Evolutionary conservation across 2,797 vertebrate species (phyloP).

Genomic region (Pempheris klunzingeri): DNA sequence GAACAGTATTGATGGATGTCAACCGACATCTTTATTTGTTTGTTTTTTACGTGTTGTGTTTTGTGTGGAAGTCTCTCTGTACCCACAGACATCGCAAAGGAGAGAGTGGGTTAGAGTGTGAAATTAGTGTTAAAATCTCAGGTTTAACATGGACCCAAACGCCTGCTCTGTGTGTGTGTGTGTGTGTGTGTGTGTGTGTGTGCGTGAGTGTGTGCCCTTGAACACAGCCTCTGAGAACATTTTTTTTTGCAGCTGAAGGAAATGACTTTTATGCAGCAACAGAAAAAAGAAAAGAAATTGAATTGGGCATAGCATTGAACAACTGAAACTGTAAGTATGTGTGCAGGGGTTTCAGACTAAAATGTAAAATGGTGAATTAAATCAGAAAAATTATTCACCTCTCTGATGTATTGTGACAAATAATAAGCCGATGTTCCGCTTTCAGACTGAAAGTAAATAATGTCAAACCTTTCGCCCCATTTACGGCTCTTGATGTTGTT

Average conservation of each 20-base stretch:
- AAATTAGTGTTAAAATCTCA: conserved; percentile 48
- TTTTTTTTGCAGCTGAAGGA: conserved; percentile 16
- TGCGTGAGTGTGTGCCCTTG: not conserved
- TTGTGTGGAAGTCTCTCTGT: too few species aligned
- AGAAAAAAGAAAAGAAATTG: conserved; percentile 10
- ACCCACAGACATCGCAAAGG: conserved; percentile 14
- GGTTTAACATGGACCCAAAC: conserved; percentile 23
- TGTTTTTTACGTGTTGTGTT: too few species aligned
- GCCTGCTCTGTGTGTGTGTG: too few species aligned
- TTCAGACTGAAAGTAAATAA: conserved; percentile 52
- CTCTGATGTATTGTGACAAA: conserved; percentile 36
- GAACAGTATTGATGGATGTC: not conserved
- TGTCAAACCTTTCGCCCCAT: conserved; percentile 39
- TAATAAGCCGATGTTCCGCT: conserved; percentile 30
- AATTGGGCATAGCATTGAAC: not conserved
- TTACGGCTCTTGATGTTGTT: conserved; percentile 44
- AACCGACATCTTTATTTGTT: not conserved
- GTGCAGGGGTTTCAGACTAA: not conserved
- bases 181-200: conserved; percentile 3
- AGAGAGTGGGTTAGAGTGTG: conserved; percentile 16
- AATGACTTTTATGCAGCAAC: conserved; percentile 28
- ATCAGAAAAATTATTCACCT: not conserved
- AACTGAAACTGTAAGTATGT: not conserved
- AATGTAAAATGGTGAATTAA: conserved; percentile 28
- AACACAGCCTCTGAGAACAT: conserved; percentile 22